phyloP scores from a whole-genome alignment of 2,888 invertebrate genomes.

The Teleiodes luculella region DNA sequence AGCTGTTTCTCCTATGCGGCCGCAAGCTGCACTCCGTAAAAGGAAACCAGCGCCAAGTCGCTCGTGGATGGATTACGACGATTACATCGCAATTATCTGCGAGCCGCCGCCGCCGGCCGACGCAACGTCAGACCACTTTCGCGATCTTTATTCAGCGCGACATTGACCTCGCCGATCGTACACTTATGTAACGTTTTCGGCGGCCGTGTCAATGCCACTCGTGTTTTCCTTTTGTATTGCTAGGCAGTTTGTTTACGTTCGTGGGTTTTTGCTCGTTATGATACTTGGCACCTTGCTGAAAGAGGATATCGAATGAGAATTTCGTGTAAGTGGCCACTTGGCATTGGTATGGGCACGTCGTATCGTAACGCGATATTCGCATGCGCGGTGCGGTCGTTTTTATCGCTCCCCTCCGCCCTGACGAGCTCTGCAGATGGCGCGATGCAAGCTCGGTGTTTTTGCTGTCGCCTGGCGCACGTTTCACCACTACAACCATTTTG shows the following conservation, averaged over 20 bases:
- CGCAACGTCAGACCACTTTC: constrained; percentile 68
- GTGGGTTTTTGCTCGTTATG: constrained; percentile 37
- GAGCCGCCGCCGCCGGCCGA: constrained; percentile 32
- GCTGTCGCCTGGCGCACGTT: constrained; percentile 39
- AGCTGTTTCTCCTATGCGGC: constrained; percentile 74
- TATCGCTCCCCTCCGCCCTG: constrained; percentile 48
- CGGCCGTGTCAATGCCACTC: constrained; percentile 55
- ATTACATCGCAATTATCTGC: constrained; percentile 75
- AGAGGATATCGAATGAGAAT: constrained; percentile 25
- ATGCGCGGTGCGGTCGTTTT: constrained; percentile 58
- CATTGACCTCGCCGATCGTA: constrained; percentile 64
- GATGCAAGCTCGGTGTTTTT: constrained; percentile 56
- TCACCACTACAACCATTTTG: constrained; percentile 47
- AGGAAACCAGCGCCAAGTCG: constrained; percentile 57
- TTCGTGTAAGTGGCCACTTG: constrained; percentile 33
- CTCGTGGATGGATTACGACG: constrained; percentile 70
- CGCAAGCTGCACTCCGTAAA: constrained; percentile 74
- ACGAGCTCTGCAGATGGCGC: constrained; percentile 55
- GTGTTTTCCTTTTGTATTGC: constrained; percentile 33
- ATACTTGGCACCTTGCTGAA: constrained; percentile 28
- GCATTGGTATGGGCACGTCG: constrained; percentile 45
- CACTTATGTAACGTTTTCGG: constrained; percentile 65
- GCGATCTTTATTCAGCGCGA: constrained; percentile 69
- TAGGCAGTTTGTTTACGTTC: constrained; percentile 29
- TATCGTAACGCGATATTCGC: constrained; percentile 53